Conservation (phyloP, 2,888 invertebrate species). For the Limulus polyphemus region DNA sequence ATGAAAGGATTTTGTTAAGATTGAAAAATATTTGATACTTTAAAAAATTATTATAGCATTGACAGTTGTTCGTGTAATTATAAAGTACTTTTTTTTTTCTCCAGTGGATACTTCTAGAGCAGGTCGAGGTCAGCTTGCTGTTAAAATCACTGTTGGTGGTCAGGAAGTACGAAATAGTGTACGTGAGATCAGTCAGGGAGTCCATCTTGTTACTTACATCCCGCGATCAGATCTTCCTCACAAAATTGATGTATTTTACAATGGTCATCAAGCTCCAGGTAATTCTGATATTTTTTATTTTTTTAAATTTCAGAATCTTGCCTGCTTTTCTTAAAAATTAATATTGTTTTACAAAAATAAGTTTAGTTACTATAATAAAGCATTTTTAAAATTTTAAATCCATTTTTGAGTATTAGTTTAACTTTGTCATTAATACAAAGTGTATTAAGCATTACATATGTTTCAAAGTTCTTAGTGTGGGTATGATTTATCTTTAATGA, state of each 20-base stretch:
- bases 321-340: no score
- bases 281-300: background rate
- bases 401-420: no score
- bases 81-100: slow-evolving; percentile 7
- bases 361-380: no score
- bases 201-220: slow-evolving; percentile 74
- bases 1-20: no score
- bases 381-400: no score
- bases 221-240: slow-evolving; percentile 78
- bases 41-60: no score
- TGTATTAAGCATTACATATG: no score
- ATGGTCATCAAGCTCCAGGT: slow-evolving; percentile 56
- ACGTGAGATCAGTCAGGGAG: slow-evolving; percentile 53
- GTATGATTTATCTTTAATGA: background rate
- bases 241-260: slow-evolving; percentile 69
- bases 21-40: no score
- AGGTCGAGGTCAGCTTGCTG: slow-evolving; percentile 66
- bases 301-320: background rate
- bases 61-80: no score
- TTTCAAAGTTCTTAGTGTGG: no score
- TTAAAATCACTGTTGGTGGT: slow-evolving; percentile 66
- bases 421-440: no score
- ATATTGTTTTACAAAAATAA: no score
- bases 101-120: slow-evolving; percentile 61
- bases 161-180: slow-evolving; percentile 68